Percentiles rank a stretch among this genome's conserved stretches.
Evolutionary conservation across 1,140 invertebrate genomes (phyloP).

Genomic region (Drosophila ficusphila): DNA sequence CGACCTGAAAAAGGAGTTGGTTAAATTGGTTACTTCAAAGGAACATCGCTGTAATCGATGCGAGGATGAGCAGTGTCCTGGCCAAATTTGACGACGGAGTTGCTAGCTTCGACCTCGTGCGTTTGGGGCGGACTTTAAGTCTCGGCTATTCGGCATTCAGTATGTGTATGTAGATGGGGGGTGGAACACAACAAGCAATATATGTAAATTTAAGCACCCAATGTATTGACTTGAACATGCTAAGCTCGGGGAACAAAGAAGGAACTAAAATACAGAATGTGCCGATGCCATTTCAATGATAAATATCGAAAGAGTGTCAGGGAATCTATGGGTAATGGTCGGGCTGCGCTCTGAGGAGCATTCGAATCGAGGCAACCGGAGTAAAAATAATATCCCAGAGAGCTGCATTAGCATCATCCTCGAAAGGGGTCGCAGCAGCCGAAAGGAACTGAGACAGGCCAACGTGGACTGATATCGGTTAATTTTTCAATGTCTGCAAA

Average conservation of each 20-base stretch:
- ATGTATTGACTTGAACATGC: conserved; percentile 58
- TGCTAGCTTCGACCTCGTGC: too few species aligned
- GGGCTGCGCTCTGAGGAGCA: conserved; percentile 1
- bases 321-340: conserved; percentile 15
- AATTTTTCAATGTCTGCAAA: conserved; percentile 77
- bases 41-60: not conserved
- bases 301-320: conserved; percentile 51
- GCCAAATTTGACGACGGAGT: too few species aligned
- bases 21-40: conserved; percentile 5
- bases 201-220: conserved; percentile 69
- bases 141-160: too few species aligned
- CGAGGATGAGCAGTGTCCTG: too few species aligned
- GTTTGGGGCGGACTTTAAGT: too few species aligned
- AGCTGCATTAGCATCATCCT: conserved; percentile 18
- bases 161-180: not conserved
- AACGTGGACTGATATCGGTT: conserved; percentile 75
- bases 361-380: conserved; percentile 9
- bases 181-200: conserved; percentile 49
- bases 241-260: conserved; percentile 36
- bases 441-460: conserved; percentile 49
- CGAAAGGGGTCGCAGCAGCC: too few species aligned
- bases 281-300: conserved; percentile 71
- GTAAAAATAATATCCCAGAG: not conserved
- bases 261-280: conserved; percentile 38
- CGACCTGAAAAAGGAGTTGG: conserved; percentile 89